phyloP scores from a whole-genome alignment of 64 coral and sea anemone genomes.

The Montipora sp. region DNA sequence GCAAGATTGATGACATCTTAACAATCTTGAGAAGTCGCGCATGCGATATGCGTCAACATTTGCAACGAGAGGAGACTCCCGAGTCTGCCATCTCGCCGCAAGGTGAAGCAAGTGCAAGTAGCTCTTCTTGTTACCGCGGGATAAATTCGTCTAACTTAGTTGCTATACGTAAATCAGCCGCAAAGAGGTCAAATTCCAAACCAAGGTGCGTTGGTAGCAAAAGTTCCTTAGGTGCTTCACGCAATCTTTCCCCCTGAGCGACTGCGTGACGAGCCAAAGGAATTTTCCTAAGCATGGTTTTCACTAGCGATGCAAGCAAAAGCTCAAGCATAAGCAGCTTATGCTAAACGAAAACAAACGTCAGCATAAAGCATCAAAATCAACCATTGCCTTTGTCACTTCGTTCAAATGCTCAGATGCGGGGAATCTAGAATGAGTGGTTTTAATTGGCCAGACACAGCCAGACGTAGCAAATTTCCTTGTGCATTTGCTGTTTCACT shows the following conservation, averaged over 20 bases:
- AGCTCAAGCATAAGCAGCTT: too few species aligned
- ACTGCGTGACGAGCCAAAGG: neutral
- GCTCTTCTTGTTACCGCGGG: neutral
- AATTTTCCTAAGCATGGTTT: too few species aligned
- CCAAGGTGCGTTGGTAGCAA: neutral
- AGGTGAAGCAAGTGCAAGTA: neutral
- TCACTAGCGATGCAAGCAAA: too few species aligned
- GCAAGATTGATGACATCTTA: neutral
- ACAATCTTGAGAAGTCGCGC: neutral
- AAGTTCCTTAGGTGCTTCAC: too few species aligned
- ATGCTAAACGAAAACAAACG: too few species aligned
- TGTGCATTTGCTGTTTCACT: too few species aligned
- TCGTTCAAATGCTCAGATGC: too few species aligned
- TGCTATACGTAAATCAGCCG: neutral
- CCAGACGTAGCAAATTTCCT: too few species aligned
- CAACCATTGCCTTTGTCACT: too few species aligned
- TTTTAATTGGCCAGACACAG: too few species aligned
- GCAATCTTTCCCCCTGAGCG: neutral
- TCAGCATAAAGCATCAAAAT: too few species aligned
- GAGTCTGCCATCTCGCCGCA: neutral
- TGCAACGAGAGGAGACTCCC: neutral
- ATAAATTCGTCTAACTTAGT: constrained; percentile 13
- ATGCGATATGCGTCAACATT: neutral
- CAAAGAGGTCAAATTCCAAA: neutral
- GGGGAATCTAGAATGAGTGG: too few species aligned